These are phyloP conservation scores for Chiridota heheva DNA, from an alignment of 35 echinoderm and acorn worm genomes.

Conservation along the genomic window DNA sequence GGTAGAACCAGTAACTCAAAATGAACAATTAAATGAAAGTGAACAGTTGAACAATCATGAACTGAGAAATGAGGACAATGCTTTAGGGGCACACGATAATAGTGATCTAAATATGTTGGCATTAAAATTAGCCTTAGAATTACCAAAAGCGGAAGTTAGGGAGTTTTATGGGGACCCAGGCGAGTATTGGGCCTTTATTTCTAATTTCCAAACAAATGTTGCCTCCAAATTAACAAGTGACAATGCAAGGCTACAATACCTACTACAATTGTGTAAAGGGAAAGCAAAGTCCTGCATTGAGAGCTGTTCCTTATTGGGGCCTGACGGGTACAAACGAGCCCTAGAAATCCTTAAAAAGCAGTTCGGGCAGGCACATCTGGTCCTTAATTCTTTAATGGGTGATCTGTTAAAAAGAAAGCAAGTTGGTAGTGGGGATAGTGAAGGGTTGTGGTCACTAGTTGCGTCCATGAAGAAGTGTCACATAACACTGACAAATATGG, in stretches of 20 bases:
- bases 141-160: constrained; percentile 10
- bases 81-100: too few species aligned
- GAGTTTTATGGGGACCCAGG: constrained; percentile 19
- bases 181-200: constrained; percentile 22
- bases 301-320: constrained; percentile 21
- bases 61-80: too few species aligned
- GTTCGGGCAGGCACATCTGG: constrained; percentile 13
- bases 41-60: too few species aligned
- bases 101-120: neutral
- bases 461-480: constrained; percentile 15
- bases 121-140: constrained; percentile 22
- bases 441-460: constrained; percentile 7
- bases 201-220: constrained; percentile 45
- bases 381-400: constrained; percentile 5
- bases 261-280: constrained; percentile 30
- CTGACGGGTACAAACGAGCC: constrained; percentile 11
- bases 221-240: constrained; percentile 21
- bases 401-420: constrained; percentile 19
- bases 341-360: constrained; percentile 39
- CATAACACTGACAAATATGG: constrained; percentile 21
- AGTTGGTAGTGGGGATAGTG: neutral
- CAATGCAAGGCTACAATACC: constrained; percentile 10
- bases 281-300: constrained; percentile 29
- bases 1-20: too few species aligned
- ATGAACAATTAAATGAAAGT: too few species aligned